These are phyloP conservation scores for Sphaerophoria taeniata DNA, from an alignment of 2,888 invertebrate genomes.

Conservation along the genomic window DNA sequence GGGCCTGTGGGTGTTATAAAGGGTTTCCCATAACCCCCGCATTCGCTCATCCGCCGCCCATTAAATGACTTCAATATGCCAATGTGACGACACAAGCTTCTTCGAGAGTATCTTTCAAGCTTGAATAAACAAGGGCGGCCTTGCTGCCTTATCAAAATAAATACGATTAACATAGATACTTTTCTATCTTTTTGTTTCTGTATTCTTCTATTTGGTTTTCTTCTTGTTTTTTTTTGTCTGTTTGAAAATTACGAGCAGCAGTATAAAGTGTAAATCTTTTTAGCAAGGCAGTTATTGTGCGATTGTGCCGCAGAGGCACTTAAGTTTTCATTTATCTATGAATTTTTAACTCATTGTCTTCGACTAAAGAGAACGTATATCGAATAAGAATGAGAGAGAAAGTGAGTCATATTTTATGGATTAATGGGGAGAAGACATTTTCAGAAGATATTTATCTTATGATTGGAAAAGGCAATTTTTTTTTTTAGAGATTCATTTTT, in stretches of 20 bases:
- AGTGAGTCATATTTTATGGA: not conserved
- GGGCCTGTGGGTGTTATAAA: constrained; percentile 4
- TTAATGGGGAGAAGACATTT: too few species aligned
- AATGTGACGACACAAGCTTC: constrained; percentile 46
- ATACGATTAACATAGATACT: constrained; percentile 70
- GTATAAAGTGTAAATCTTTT: constrained; percentile 36
- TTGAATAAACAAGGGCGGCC: not conserved
- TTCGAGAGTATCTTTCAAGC: not conserved
- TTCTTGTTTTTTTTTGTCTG: constrained; percentile 6
- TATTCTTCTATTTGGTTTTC: too few species aligned
- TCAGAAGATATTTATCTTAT: too few species aligned
- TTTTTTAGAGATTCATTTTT: too few species aligned
- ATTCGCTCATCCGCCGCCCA: too few species aligned
- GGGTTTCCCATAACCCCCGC: constrained; percentile 10
- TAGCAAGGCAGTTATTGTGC: constrained; percentile 20
- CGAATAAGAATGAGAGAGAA: not conserved
- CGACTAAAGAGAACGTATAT: constrained; percentile 16
- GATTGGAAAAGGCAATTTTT: not conserved
- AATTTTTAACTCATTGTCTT: constrained; percentile 72
- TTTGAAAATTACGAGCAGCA: not conserved
- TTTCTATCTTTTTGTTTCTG: constrained; percentile 32
- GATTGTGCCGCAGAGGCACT: constrained; percentile 53
- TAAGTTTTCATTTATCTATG: constrained; percentile 64
- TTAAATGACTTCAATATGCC: constrained; percentile 20
- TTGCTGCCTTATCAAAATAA: constrained; percentile 46